Base-by-base conservation (phyloP, 2,888 invertebrate genomes). In the Dynastes grantii region DNA sequence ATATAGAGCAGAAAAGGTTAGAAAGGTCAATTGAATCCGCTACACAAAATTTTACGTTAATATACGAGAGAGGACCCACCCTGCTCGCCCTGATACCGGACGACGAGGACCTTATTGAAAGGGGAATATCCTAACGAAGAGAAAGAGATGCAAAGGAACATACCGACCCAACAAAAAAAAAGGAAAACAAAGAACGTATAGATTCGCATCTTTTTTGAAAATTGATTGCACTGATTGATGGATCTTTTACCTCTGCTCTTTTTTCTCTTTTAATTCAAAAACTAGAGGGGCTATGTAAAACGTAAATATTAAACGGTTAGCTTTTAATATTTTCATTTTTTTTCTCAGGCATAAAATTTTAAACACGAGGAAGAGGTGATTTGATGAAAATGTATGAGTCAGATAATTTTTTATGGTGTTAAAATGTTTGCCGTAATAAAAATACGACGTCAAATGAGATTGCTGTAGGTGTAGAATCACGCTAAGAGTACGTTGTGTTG, bases 11-110 rank as follows among this genome's bases (percentile, higher is more conserved):
- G 61, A 61, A 73, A 73, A 73, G 61, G 73, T 73, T 73, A 22
- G 58, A 27, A 61, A 73, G 73, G 73, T 73, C 73, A 73, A 73
- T 73, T 61, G 73, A 73, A 73, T 73, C 58, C 73, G 37, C 73
- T 61, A 73, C 73, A 73, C 73, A 73, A 45, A 73, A 73, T 73
- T 73, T 45, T 45, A 73, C 73, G 40, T 73, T 73, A 73, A 73
- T 73, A 73, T 73, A 73, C 58, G 45, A 73, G 22, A 22, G 58
- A 73, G 22, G 49, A 11, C 40, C 51, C 68, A 5, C 22, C n/a
- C 53, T 5, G n/a, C 11, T 68, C 45, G 8, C 11, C 45, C 49
- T 68, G 49, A 68, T 68, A 49, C 67, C 27, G 32, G 6, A 37
- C 32, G 67, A 22, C 16, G n/a, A n/a, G 49, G 67, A 68, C 67